Base-by-base conservation (phyloP, 2,888 invertebrate species). In the Ichneumoninae sp. region DNA sequence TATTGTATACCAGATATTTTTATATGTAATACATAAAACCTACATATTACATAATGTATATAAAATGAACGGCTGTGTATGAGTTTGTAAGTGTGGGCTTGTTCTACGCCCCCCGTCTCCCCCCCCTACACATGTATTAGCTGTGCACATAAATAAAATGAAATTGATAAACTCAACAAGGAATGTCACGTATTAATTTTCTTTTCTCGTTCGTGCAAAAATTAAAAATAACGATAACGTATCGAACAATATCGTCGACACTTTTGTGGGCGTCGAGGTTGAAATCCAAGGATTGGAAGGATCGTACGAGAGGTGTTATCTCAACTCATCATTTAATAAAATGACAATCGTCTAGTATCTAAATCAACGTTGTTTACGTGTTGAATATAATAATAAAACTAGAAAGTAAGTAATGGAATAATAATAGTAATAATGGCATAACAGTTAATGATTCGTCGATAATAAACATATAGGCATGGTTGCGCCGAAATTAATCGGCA, bases 311-410 rank as follows among this genome's bases (percentile, higher is more conserved):
- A 22, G 36, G n/a, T 22, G 22, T 71, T 86, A 84, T 85, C 83
- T 82, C 68, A 87, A 78, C 82, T 83, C 77, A 83, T 83, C 85
- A 87, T 89, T 89, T 89, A 88, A 89, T 89, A 88, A 88, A 89
- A 89, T 88, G 85, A 89, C 87, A 89, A 80, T 89, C 82, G 85
- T 86, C 86, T 89, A 87, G 85, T 86, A 69, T 80, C 86, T 89
- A 86, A 81, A 84, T 85, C 87, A 86, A 86, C 82, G 86, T 40
- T 54, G 54, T 54, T 88, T 87, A 86, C 85, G 82, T 82, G 86
- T 86, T 78, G 85, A 86, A 85, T 7, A 85, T 82, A 81, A 84
- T 85, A 84, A 83, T 86, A 85, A 86, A 72, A 82, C 85, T 85
- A 84, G 10, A 77, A 62, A 52, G 50, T 78, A 78, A 68, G 22